These are phyloP conservation scores for Stegastes partitus DNA, from an alignment of 2,113 vertebrate species.

Conservation along the genomic window DNA sequence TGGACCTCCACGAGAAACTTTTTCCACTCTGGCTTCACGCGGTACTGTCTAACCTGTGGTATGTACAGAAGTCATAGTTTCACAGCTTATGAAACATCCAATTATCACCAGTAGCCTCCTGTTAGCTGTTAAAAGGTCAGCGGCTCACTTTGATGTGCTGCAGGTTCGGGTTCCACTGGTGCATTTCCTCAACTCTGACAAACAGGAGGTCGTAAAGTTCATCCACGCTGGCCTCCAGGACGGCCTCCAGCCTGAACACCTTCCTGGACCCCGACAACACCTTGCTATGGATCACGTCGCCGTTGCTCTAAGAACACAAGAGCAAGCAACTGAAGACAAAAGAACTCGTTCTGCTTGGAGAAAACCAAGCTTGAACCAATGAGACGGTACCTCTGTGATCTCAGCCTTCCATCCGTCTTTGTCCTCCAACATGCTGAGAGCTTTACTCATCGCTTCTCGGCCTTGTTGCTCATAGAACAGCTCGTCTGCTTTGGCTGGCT, in stretches of 20 bases:
- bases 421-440: conserved; percentile 80
- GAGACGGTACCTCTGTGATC: conserved; percentile 68
- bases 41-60: too few relatives aligned
- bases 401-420: conserved; percentile 80
- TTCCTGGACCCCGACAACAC: conserved; percentile 74
- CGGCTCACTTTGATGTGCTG: conserved; percentile 79
- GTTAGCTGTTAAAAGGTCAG: neutral
- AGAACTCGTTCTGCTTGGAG: neutral
- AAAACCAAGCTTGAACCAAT: neutral
- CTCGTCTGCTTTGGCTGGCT: conserved; percentile 56
- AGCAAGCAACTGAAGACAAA: neutral
- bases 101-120: neutral
- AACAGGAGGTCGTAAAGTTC: conserved; percentile 83
- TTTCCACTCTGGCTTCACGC: neutral
- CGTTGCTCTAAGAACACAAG: conserved; percentile 65
- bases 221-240: conserved; percentile 78
- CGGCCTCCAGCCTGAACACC: conserved; percentile 85
- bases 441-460: conserved; percentile 77
- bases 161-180: conserved; percentile 86
- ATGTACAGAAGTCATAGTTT: too few relatives aligned
- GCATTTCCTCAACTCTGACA: conserved; percentile 85
- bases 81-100: too few relatives aligned
- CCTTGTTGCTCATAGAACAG: conserved; percentile 77
- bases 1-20: neutral
- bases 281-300: conserved; percentile 82